phyloP scores from a whole-genome alignment of 1,140 invertebrate genomes.

The Luehdorfia chinensis region DNA sequence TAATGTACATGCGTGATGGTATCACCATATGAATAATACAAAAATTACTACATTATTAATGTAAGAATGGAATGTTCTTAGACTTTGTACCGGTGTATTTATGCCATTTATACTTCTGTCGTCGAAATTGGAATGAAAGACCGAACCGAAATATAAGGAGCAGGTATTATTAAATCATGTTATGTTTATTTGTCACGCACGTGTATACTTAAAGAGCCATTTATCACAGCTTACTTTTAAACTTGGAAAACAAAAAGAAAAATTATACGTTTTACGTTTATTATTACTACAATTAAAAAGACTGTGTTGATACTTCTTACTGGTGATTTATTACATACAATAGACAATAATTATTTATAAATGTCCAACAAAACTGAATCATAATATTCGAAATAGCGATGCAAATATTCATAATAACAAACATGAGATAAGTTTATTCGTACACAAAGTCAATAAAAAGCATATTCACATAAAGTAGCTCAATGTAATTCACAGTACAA shows the following conservation, averaged over 20 bases:
- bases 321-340: no score
- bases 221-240: constrained; percentile 19
- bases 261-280: no score
- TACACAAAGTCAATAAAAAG: constrained; percentile 15
- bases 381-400: constrained; percentile 12
- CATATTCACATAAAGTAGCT: constrained; percentile 11
- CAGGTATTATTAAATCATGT: constrained; percentile 33
- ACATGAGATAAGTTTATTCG: constrained; percentile 14
- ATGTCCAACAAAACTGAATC: no score
- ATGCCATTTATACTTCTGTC: constrained; percentile 27
- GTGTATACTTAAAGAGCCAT: constrained; percentile 20
- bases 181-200: constrained; percentile 34
- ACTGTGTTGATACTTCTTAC: no score
- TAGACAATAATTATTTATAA: no score
- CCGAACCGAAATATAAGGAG: constrained; percentile 26
- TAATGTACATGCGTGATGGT: background rate
- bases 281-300: no score
- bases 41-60: constrained; percentile 16
- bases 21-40: constrained; percentile 15
- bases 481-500: constrained; percentile 24
- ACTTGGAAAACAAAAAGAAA: no score
- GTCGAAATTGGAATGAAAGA: constrained; percentile 24
- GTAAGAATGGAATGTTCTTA: constrained; percentile 18
- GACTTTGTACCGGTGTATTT: constrained; percentile 21
- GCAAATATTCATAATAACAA: constrained; percentile 14